Evolutionary conservation across 2,888 invertebrate genomes (phyloP).

Genomic region (Polylopha cassiicola): DNA sequence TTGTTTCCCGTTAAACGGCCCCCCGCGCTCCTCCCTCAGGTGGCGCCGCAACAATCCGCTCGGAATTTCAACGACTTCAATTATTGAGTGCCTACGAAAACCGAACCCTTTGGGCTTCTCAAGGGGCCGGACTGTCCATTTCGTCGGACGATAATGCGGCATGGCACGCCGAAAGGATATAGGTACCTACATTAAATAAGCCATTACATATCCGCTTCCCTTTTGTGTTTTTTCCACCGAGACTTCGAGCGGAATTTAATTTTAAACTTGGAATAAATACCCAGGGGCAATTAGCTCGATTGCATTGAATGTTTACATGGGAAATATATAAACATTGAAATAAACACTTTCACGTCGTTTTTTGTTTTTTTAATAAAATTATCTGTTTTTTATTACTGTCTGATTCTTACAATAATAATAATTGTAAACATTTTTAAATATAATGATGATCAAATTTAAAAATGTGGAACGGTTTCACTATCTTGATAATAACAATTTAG

Average conservation of each 20-base stretch:
- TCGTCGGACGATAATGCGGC: constrained; percentile 60
- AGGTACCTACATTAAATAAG: constrained; percentile 53
- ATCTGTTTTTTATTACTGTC: background rate
- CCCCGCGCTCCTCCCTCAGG: constrained; percentile 40
- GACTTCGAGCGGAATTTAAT: constrained; percentile 40
- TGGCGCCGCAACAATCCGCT: constrained; percentile 65
- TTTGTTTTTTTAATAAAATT: background rate
- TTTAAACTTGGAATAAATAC: constrained; percentile 34
- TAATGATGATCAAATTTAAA: no score
- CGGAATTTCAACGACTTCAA: constrained; percentile 75
- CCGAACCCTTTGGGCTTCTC: constrained; percentile 68
- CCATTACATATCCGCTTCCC: constrained; percentile 44
- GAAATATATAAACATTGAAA: background rate
- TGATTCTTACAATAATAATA: no score
- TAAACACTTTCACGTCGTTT: no score
- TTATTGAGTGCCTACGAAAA: constrained; percentile 72
- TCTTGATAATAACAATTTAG: no score
- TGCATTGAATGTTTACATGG: constrained; percentile 2
- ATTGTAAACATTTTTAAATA: no score
- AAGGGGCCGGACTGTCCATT: constrained; percentile 71
- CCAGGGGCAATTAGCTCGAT: constrained; percentile 18
- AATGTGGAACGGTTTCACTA: no score
- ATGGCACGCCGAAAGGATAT: constrained; percentile 47
- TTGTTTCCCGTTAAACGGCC: constrained; percentile 62
- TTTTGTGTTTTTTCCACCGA: constrained; percentile 41